Base-by-base conservation (phyloP, 2,888 invertebrate genomes). In the Callyntrura sp. region DNA sequence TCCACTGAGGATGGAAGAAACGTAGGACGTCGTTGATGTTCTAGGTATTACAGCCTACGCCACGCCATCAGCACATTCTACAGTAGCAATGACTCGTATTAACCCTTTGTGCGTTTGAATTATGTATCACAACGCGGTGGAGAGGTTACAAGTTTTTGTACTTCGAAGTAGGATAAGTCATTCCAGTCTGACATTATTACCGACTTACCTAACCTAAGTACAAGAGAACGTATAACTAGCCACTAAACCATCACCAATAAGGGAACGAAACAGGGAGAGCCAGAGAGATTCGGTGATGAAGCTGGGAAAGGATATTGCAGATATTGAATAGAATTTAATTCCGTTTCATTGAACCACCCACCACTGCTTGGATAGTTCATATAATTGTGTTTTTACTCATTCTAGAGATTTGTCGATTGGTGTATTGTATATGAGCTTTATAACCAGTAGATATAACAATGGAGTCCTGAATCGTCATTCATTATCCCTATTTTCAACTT, bases 321-420 rank as follows among this genome's bases (percentile, higher is more conserved):
- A 78, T 35, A 68, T 23, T 55, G 78, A 78, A 78, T 78, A 28
- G 78, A 78, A 78, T 78, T 78, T 55, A 14, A 78, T 78, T 78
- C 78, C 78, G 55, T 78, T 78, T 78, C 78, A 78, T 55, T 78
- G 48, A 23, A 23, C 78, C 11, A 35, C 35, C 3, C 23, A 25
- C 62, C 25, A 25, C 25, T 25, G 3, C 23, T 25, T 4, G 2
- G 6, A 17, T 20, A 57, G 17, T 4, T 35, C 11, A n/a, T 65
- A 23, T 25, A 25, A 9, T 65, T 23, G 8, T 25, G 6, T 25
- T 65, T 25, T 17, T 62, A 35, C 35, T 35, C 65, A 68, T 35
- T 68, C n/a, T 14, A 23, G 45, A 51, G 1, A 11, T n/a, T n/a
- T n/a, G n/a, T n/a, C n/a, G n/a, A n/a, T n/a, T n/a, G n/a, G n/a